phyloP scores from a whole-genome alignment of 2,888 invertebrate species.

The Morpho achilles region DNA sequence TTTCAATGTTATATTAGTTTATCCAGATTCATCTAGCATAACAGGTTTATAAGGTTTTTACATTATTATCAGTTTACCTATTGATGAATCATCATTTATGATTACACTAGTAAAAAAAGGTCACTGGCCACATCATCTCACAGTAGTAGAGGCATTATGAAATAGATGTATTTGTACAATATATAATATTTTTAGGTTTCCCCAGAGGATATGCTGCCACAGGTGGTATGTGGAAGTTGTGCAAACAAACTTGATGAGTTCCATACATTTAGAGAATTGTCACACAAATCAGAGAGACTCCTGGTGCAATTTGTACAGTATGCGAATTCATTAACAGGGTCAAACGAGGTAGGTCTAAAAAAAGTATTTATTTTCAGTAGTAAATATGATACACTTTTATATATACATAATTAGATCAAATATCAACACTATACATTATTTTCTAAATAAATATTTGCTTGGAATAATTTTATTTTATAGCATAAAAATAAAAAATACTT shows the following conservation, averaged over 20 bases:
- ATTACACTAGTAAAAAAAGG: slow-evolving; percentile 39
- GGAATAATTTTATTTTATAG: background rate
- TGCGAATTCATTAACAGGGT: slow-evolving; percentile 83
- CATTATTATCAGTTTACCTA: slow-evolving; percentile 54
- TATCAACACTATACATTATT: slow-evolving; percentile 1
- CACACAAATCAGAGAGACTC: slow-evolving; percentile 86
- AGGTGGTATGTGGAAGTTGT: slow-evolving; percentile 88
- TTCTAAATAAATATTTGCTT: background rate
- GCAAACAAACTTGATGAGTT: slow-evolving; percentile 86
- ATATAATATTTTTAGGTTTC: slow-evolving; percentile 81
- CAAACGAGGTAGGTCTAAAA: slow-evolving; percentile 79
- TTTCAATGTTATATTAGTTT: slow-evolving; percentile 38
- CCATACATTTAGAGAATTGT: slow-evolving; percentile 86
- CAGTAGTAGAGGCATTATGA: slow-evolving; percentile 47
- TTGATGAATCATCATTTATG: slow-evolving; percentile 68
- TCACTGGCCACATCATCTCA: slow-evolving; percentile 33
- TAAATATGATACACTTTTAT: slow-evolving; percentile 10
- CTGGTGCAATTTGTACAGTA: slow-evolving; percentile 87
- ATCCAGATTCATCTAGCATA: slow-evolving; percentile 20
- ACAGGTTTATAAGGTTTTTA: slow-evolving; percentile 31
- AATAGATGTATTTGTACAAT: slow-evolving; percentile 38
- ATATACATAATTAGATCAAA: slow-evolving; percentile 20
- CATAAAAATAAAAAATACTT: slow-evolving; percentile 1
- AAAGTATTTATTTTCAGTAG: slow-evolving; percentile 23
- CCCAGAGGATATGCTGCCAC: slow-evolving; percentile 86